phyloP scores from a whole-genome alignment of 1,140 invertebrate genomes.

The Temnothorax curvispinosus region DNA sequence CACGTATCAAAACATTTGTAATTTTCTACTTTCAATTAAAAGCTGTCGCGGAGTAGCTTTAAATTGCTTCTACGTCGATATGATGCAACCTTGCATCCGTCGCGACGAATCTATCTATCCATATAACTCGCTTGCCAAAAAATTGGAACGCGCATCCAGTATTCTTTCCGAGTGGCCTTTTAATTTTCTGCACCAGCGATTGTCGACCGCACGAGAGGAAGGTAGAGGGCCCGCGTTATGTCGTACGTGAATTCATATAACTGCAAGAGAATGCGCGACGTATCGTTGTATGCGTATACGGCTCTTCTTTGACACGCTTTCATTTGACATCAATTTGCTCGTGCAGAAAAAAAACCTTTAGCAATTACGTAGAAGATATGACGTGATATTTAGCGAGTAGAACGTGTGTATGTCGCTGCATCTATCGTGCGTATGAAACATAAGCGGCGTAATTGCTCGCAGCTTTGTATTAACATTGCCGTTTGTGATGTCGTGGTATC shows the following conservation, averaged over 20 bases:
- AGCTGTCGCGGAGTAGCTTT: constrained; percentile 8
- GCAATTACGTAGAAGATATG: neutral
- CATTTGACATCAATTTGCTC: constrained; percentile 1
- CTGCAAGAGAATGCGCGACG: neutral
- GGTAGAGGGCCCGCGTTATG: neutral
- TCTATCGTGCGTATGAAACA: constrained; percentile 4
- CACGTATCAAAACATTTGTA: neutral
- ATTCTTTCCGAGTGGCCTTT: constrained; percentile 5
- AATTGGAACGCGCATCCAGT: constrained; percentile 5
- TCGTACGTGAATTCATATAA: constrained; percentile 21
- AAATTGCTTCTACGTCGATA: constrained; percentile 24
- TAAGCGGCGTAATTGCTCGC: neutral
- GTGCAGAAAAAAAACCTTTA: neutral
- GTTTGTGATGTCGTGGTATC: neutral
- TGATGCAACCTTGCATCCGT: constrained; percentile 8
- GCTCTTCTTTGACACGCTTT: neutral
- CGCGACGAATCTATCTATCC: neutral
- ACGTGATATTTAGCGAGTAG: neutral
- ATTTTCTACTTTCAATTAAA: constrained; percentile 23
- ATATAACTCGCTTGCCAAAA: constrained; percentile 23
- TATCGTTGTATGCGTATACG: neutral
- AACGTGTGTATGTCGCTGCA: neutral
- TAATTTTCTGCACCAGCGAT: constrained; percentile 37
- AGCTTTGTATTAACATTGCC: neutral
- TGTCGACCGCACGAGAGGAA: neutral